Evolutionary conservation across 2,888 invertebrate species (phyloP).

Genomic region (Nomada flava): DNA sequence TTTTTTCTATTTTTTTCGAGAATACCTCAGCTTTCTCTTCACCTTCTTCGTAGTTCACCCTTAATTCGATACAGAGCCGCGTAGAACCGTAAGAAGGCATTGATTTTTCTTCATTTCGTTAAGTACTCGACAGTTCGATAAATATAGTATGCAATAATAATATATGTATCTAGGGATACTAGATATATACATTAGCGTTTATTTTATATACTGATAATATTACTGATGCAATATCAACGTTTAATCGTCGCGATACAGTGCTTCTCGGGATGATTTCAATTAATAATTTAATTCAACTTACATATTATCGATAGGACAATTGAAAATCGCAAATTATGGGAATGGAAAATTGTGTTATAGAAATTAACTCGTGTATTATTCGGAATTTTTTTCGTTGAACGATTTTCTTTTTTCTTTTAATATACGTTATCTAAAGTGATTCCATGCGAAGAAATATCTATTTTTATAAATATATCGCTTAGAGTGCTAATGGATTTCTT

Average conservation of each 20-base stretch:
- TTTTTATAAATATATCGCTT: background rate
- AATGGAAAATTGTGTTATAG: background rate
- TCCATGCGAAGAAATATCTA: background rate
- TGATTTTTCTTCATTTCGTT: conserved; percentile 50
- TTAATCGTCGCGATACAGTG: conserved; percentile 14
- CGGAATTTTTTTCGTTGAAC: background rate
- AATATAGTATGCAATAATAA: conserved; percentile 35
- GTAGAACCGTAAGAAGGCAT: conserved; percentile 71
- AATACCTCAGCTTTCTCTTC: conserved; percentile 3
- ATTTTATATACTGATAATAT: background rate
- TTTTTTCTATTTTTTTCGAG: background rate
- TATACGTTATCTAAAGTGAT: no score
- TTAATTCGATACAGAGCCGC: conserved; percentile 52
- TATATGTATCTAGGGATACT: conserved; percentile 34
- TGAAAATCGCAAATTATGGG: background rate
- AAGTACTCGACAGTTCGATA: conserved; percentile 65
- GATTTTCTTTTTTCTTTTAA: background rate
- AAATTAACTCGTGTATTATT: background rate
- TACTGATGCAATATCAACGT: conserved; percentile 5
- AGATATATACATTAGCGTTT: conserved; percentile 37
- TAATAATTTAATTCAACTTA: background rate
- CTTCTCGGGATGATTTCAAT: background rate
- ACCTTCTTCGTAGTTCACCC: conserved; percentile 10
- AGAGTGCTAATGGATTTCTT: background rate
- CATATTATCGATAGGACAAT: background rate